These are phyloP conservation scores for Eulithis prunata DNA, from an alignment of 2,888 invertebrate genomes.

Conservation along the genomic window DNA sequence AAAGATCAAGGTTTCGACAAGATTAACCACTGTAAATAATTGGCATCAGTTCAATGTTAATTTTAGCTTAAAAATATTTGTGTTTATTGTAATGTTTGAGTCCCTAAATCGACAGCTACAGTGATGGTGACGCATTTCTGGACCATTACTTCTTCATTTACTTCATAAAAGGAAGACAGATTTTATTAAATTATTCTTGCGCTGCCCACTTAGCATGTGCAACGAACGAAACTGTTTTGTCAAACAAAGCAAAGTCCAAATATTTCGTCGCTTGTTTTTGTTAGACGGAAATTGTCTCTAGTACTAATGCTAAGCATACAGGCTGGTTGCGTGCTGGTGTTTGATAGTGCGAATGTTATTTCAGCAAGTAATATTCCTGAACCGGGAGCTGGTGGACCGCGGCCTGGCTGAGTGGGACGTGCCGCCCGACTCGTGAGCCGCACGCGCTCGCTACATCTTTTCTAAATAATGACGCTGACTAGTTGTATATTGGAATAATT, in stretches of 20 bases:
- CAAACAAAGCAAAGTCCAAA: no score
- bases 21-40: constrained; percentile 30
- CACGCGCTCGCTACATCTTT: constrained; percentile 36
- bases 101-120: no score
- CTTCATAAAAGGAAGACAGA: no score
- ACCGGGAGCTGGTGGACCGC: constrained; percentile 93
- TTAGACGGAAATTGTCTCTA: no score
- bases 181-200: no score
- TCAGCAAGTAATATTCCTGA: constrained; percentile 92
- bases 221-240: no score
- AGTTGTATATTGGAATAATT: constrained; percentile 63
- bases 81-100: neutral
- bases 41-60: constrained; percentile 38
- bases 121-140: no score
- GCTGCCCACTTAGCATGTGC: no score
- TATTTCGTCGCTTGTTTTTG: no score
- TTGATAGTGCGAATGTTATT: constrained; percentile 49
- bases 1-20: constrained; percentile 41
- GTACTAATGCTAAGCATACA: no score
- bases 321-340: no score
- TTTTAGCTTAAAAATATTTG: constrained; percentile 13
- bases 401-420: constrained; percentile 91
- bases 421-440: constrained; percentile 74
- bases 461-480: constrained; percentile 59
- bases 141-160: no score